phyloP scores from a whole-genome alignment of 2,888 invertebrate species.

The Drosophila lutescens region DNA sequence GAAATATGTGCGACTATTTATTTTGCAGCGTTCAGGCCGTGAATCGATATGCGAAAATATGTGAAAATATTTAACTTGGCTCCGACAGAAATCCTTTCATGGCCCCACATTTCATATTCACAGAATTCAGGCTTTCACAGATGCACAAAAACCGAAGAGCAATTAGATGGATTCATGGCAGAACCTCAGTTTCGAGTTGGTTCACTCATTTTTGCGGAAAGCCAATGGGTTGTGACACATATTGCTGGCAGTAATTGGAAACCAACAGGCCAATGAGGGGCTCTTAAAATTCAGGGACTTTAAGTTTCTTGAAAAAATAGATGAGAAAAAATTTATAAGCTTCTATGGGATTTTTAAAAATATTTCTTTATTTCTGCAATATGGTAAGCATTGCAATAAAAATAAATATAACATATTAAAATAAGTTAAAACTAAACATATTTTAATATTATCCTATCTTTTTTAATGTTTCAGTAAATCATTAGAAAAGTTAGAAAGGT shows the following conservation, averaged over 20 bases:
- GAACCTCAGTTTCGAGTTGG: neutral
- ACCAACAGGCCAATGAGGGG: neutral
- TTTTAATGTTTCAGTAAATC: no score
- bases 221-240: constrained; percentile 19
- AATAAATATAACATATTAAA: no score
- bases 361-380: no score
- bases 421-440: no score
- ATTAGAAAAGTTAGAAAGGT: no score
- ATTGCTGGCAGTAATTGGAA: constrained; percentile 16
- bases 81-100: neutral
- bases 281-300: neutral
- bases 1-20: constrained; percentile 38
- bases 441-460: no score
- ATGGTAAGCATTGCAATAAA: no score
- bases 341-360: no score
- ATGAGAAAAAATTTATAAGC: no score
- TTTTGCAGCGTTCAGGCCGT: constrained; percentile 11
- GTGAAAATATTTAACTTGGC: constrained; percentile 18
- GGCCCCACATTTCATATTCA: neutral
- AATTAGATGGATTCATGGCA: constrained; percentile 16
- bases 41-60: constrained; percentile 14
- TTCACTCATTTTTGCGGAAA: constrained; percentile 8
- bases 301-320: neutral
- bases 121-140: constrained; percentile 9
- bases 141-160: constrained; percentile 11